Base-by-base conservation (phyloP, 1,140 invertebrate species). In the Drosophila prosaltans region DNA sequence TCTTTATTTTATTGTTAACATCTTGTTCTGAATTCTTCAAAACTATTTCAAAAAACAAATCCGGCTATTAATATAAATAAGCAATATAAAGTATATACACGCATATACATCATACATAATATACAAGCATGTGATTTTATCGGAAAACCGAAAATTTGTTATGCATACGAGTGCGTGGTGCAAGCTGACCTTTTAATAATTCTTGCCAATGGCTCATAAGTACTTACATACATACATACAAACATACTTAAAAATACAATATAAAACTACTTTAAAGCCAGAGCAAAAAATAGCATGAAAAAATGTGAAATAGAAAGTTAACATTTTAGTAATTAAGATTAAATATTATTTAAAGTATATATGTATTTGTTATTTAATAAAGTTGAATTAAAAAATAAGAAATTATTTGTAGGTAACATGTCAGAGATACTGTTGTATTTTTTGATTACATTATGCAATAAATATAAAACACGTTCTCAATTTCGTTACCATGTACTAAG, bases 261-360 rank as follows among this genome's bases (percentile, higher is more conserved):
- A 48, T 48, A 32, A 63, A 63, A 30, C 43, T 51, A 48, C 43
- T 48, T 51, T 63, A 63, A 63, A 48, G 28, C 28, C 41, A 62
- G 28, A 30, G 40, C 41, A 51, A 68, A 48, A 60, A 48, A 70
- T 74, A 70, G 64, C 74, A 69, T 73, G 63, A 75, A 74, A 77
- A 80, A 77, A 77, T 80, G 77, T 80, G 77, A 80, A 80, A 80
- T 80, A 80, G 74, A 80, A 80, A 80, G 77, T 80, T 80, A 80
- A 80, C 77, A 80, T 77, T 80, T 73, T 69, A 73, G 48, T 69
- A 59, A 74, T 63, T 80, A 80, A 77, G 74, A 70, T 45, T 55
- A 59, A 73, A 64, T 67, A 60, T 80, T 73, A 72, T 74, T 69
- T 61, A 77, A 69, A 69, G 24, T 64, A 70, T 51, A 57, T 73